phyloP scores from a whole-genome alignment of 2,888 invertebrate genomes.

The Lasioglossum malachurum region DNA sequence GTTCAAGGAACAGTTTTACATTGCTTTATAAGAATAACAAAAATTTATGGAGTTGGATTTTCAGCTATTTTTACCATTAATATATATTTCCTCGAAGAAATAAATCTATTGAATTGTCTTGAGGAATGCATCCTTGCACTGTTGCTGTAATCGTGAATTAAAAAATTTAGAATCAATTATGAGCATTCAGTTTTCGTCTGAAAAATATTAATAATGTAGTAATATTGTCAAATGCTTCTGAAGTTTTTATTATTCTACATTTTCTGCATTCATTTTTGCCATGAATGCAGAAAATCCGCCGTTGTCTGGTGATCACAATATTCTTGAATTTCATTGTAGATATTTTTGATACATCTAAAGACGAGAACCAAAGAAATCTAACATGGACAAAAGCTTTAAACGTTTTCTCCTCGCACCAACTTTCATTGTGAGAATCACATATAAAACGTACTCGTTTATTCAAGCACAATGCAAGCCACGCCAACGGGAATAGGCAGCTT shows the following conservation, averaged over 20 bases:
- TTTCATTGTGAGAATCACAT: neutral
- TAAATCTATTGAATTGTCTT: too few species aligned
- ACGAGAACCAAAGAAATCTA: neutral
- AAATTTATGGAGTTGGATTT: too few species aligned
- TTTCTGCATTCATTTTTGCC: neutral
- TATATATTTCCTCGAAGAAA: too few species aligned
- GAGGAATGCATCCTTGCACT: too few species aligned
- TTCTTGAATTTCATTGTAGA: neutral
- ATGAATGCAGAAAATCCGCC: neutral
- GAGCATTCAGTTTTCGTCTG: neutral
- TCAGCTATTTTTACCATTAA: too few species aligned
- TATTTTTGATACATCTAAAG: neutral
- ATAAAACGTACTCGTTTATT: neutral
- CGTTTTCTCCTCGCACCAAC: neutral
- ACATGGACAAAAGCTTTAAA: neutral
- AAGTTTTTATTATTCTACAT: neutral
- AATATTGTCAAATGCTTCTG: neutral
- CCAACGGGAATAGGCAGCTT: neutral
- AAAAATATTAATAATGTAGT: neutral
- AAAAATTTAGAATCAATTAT: neutral
- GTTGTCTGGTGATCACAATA: neutral
- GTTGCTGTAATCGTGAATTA: too few species aligned
- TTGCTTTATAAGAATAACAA: too few species aligned
- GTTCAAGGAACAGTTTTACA: too few species aligned
- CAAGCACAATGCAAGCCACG: neutral